These are phyloP conservation scores for Dexiosoma caninum DNA, from an alignment of 2,888 invertebrate genomes.

Conservation along the genomic window DNA sequence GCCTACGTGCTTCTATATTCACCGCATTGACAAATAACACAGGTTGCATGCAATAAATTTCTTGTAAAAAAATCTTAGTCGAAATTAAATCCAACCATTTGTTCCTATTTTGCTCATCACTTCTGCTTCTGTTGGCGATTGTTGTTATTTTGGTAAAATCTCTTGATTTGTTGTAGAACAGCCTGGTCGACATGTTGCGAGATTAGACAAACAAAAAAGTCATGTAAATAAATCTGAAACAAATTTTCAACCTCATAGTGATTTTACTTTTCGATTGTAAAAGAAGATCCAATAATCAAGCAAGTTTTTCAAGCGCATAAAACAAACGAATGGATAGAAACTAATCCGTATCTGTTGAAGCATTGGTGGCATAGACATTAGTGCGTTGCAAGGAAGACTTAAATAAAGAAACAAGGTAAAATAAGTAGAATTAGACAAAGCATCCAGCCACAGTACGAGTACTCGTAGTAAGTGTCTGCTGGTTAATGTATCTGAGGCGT, in stretches of 20 bases:
- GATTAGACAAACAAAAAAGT: slow-evolving; percentile 37
- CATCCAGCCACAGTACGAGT: not conserved
- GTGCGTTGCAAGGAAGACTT: slow-evolving; percentile 4
- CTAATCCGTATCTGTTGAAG: slow-evolving; percentile 15
- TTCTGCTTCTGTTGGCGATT: slow-evolving; percentile 39
- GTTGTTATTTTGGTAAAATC: slow-evolving; percentile 28
- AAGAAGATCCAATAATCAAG: not conserved
- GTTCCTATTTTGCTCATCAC: slow-evolving; percentile 21
- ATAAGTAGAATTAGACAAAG: slow-evolving; percentile 18
- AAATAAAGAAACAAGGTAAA: not conserved
- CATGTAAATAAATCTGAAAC: slow-evolving; percentile 44
- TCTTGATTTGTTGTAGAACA: slow-evolving; percentile 52
- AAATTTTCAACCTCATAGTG: slow-evolving; percentile 2
- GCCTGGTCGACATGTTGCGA: slow-evolving; percentile 23
- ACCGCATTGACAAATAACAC: no score
- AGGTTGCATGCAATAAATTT: no score
- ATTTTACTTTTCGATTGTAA: not conserved
- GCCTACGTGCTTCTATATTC: no score
- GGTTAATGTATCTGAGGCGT: slow-evolving; percentile 52
- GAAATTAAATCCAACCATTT: no score
- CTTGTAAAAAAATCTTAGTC: no score
- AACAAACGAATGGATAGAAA: not conserved
- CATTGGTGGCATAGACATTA: slow-evolving; percentile 40
- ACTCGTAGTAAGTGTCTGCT: slow-evolving; percentile 13
- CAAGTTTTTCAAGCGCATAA: slow-evolving; percentile 20